phyloP scores from a whole-genome alignment of 2,113 vertebrate genomes.

The Eulemur rufifrons region DNA sequence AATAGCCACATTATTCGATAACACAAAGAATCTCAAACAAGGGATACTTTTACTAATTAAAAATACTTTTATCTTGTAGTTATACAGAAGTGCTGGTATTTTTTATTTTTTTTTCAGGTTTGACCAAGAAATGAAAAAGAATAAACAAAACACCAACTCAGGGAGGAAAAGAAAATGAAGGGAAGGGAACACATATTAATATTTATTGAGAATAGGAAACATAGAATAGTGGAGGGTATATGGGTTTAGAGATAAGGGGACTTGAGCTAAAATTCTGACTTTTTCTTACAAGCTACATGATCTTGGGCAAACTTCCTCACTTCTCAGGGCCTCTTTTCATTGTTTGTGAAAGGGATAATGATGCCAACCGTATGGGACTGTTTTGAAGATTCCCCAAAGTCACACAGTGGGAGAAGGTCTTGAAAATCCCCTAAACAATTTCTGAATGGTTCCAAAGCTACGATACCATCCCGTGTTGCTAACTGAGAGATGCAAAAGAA shows the following conservation, averaged over 20 bases:
- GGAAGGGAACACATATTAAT: background rate
- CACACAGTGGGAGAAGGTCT: background rate
- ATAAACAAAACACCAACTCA: background rate
- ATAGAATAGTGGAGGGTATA: too few relatives aligned
- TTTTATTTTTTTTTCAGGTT: background rate
- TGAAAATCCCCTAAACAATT: background rate
- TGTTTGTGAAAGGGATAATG: background rate
- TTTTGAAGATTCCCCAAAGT: background rate
- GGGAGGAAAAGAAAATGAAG: background rate
- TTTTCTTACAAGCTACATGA: background rate
- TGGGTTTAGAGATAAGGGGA: background rate
- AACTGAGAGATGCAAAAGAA: background rate
- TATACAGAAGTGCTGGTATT: background rate
- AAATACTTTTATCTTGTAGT: background rate
- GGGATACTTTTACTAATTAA: background rate
- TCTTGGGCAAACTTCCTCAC: background rate
- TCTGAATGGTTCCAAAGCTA: background rate
- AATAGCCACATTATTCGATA: conserved; percentile 18
- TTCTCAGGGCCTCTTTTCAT: background rate
- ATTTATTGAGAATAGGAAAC: background rate
- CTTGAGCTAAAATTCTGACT: background rate
- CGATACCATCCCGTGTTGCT: too few relatives aligned
- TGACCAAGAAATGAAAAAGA: background rate
- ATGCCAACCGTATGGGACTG: background rate
- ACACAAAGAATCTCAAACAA: background rate